Base-by-base conservation (phyloP, 2,113 vertebrate genomes). In the Megaceryle maxima region DNA sequence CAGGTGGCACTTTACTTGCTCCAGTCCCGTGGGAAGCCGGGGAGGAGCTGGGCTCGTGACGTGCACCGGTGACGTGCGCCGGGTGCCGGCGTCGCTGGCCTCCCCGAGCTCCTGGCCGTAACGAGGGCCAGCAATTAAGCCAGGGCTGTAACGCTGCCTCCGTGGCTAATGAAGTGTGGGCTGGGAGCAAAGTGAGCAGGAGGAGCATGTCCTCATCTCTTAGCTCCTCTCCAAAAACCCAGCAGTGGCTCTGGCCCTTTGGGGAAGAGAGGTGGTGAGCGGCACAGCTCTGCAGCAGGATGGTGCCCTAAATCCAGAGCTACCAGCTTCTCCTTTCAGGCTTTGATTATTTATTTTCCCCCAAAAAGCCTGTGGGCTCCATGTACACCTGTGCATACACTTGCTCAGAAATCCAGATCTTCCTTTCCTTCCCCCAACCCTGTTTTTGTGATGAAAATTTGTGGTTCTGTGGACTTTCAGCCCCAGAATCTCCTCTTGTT, bases 241-340 rank as follows among this genome's bases (percentile, higher is more conserved):
- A 0, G 10, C 88, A 1, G 0, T 29, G 83, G 82, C 82, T 70
- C 35, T 0, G 2, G 44, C 1, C 1, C 14, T 3, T 22, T 31
- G 11, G 1, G 1, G 31, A 24, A 39, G 67, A 18, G 37, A 78
- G 25, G 4, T 6, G 79, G 21, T 21, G 63, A 51, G 48, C 0
- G 1, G 35, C 60, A 29, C 33, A 56, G 25, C 37, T 51, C 29
- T 0, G 0, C 10, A 21, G 60, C 39, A 33, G 55, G 66, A 50
- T 0, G 0, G 12, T 57, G 41, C 50, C 51, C 70, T 31, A 11
- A 70, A 60, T 55, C 59, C 64, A 43, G 43, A 77, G 29, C n/a
- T n/a, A 28, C 22, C 63, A 16, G 29, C 43, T 93, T n/a, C 55
- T 43, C 48, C 35, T 56, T 46, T 59, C 51, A 13, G 37, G 28